These are phyloP conservation scores for Clostera curtula DNA, from an alignment of 2,888 invertebrate species.

Conservation along the genomic window DNA sequence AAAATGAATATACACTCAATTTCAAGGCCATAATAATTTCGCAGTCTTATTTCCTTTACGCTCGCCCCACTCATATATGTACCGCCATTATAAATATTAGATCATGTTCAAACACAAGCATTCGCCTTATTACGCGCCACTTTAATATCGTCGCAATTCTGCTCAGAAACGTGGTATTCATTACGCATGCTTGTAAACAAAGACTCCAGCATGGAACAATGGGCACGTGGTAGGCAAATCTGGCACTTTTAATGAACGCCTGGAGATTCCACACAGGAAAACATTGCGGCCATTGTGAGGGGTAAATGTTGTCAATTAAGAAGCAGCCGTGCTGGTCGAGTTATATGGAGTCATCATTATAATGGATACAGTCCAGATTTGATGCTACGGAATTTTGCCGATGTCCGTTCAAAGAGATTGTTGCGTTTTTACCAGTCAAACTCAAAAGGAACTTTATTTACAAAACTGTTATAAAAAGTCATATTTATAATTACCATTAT, in stretches of 20 bases:
- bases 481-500: no score
- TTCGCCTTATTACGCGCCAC: no score
- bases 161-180: conserved; percentile 24
- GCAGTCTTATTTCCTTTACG: no score
- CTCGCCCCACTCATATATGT: no score
- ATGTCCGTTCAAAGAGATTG: no score
- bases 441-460: no score
- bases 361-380: not conserved
- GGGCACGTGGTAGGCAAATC: conserved; percentile 7
- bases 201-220: conserved; percentile 28
- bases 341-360: not conserved
- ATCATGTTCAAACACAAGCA: no score
- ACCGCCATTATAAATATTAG: no score
- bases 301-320: conserved; percentile 15
- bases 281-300: conserved; percentile 7
- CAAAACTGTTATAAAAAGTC: no score
- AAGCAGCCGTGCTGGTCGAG: conserved; percentile 3
- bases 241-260: conserved; percentile 9
- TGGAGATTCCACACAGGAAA: conserved; percentile 9
- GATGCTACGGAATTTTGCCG: not conserved
- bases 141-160: conserved; percentile 22
- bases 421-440: no score
- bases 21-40: no score
- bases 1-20: no score
- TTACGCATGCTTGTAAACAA: conserved; percentile 29